Percentiles rank a stretch among this genome's conserved stretches.
Conservation (phyloP, 1,140 invertebrate genomes). For the Drosophila bifasciata region DNA sequence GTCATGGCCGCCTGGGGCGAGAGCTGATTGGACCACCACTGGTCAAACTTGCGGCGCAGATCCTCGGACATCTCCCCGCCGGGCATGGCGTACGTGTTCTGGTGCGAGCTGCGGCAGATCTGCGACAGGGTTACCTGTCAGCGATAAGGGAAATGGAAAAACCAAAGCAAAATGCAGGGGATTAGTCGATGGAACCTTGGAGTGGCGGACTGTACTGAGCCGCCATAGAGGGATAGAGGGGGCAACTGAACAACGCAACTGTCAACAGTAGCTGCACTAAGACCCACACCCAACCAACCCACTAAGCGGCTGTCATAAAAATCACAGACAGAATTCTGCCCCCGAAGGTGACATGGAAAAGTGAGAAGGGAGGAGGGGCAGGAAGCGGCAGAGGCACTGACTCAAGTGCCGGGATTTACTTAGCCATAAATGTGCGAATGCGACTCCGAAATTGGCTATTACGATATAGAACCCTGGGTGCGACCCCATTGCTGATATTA, state of each 20-base stretch:
- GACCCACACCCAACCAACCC: conserved; percentile 14
- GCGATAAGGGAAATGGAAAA: not conserved
- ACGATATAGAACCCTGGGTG: conserved; percentile 49
- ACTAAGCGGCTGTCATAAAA: conserved; percentile 77
- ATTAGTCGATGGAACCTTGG: conserved; percentile 28
- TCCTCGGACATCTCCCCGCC: conserved; percentile 90
- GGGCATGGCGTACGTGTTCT: conserved; percentile 85
- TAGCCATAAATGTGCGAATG: conserved; percentile 73
- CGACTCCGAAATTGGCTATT: conserved; percentile 55
- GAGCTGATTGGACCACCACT: conserved; percentile 89
- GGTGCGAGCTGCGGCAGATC: conserved; percentile 88
- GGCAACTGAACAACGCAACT: conserved; percentile 9
- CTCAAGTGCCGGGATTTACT: conserved; percentile 81
- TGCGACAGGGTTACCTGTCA: conserved; percentile 90
- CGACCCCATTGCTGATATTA: conserved; percentile 59
- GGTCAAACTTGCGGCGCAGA: conserved; percentile 90
- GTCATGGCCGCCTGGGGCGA: conserved; percentile 85
- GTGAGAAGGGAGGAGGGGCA: not conserved
- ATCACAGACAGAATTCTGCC: conserved; percentile 55
- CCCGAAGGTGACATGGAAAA: too few species aligned
- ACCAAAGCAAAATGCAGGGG: conserved; percentile 10
- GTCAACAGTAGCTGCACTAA: conserved; percentile 33
- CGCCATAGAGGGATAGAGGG: too few species aligned
- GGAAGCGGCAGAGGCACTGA: conserved; percentile 17
- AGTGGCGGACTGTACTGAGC: conserved; percentile 29